phyloP scores from a whole-genome alignment of 2,113 vertebrate genomes.

The Lynx canadensis region DNA sequence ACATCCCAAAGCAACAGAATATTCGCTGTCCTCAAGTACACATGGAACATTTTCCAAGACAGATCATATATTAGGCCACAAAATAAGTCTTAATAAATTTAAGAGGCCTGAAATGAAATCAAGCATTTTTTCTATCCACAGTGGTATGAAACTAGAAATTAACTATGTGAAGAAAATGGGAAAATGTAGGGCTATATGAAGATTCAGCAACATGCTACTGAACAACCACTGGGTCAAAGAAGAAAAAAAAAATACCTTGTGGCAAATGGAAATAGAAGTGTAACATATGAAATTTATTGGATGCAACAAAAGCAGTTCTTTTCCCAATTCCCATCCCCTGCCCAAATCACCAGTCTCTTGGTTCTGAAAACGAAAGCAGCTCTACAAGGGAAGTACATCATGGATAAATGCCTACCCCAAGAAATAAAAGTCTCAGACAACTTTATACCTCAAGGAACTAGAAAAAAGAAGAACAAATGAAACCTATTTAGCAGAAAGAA shows the following conservation, averaged over 20 bases:
- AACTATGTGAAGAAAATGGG: background rate
- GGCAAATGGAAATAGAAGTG: background rate
- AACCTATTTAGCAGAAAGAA: background rate
- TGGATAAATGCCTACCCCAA: background rate
- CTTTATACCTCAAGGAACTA: background rate
- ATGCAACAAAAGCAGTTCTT: background rate
- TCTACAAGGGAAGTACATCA: background rate
- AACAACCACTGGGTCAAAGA: background rate
- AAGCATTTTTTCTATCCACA: background rate
- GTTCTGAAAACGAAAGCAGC: background rate
- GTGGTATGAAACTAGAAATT: background rate
- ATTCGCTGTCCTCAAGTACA: background rate
- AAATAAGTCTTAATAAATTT: background rate
- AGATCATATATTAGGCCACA: background rate
- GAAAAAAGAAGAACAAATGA: background rate
- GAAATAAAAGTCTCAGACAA: background rate
- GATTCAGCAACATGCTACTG: background rate
- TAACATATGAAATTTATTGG: background rate
- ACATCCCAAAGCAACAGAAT: background rate
- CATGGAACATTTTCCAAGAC: background rate
- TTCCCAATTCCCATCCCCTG: background rate
- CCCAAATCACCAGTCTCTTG: background rate
- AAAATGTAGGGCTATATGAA: background rate
- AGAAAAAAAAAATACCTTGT: background rate
- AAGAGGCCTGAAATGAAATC: background rate